Conservation (phyloP, 2,797 vertebrate species). For the Galago senegalensis region DNA sequence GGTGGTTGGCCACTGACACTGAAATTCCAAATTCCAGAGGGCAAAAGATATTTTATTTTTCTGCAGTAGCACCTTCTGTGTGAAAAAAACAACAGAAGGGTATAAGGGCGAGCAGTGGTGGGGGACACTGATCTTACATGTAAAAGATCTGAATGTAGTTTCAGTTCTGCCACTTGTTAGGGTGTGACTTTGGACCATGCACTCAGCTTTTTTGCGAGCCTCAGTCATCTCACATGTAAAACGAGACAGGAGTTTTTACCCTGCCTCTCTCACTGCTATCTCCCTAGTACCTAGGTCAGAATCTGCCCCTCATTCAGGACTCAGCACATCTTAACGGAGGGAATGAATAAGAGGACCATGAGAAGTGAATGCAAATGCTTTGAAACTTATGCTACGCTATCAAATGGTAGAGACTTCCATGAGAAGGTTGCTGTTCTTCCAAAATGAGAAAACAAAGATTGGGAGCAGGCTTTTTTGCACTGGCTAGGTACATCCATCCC, state of each 20-base stretch:
- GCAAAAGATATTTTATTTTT: not conserved
- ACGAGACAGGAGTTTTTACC: not conserved
- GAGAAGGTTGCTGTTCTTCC: not conserved
- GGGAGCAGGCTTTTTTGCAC: not conserved
- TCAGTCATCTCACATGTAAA: constrained; percentile 36
- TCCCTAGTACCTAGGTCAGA: not conserved
- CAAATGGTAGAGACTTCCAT: not conserved
- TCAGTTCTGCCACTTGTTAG: not conserved
- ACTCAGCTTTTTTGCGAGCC: not conserved
- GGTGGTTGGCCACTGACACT: not conserved
- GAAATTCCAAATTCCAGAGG: not conserved
- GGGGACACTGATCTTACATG: not conserved
- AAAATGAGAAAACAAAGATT: not conserved
- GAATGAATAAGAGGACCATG: not conserved
- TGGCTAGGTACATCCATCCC: not conserved
- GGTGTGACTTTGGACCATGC: not conserved
- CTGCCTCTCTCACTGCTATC: not conserved
- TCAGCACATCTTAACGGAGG: not conserved
- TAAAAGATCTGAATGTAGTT: constrained; percentile 2
- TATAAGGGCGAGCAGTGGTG: not conserved
- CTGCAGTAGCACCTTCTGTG: not conserved
- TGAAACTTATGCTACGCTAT: not conserved
- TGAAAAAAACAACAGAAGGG: not conserved
- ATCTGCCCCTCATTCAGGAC: not conserved
- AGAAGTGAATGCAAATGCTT: not conserved